Percentiles rank a stretch among this genome's conserved stretches.
Evolutionary conservation across 2,797 vertebrate species (phyloP).

Genomic region (Pangasius sanitwongsei): DNA sequence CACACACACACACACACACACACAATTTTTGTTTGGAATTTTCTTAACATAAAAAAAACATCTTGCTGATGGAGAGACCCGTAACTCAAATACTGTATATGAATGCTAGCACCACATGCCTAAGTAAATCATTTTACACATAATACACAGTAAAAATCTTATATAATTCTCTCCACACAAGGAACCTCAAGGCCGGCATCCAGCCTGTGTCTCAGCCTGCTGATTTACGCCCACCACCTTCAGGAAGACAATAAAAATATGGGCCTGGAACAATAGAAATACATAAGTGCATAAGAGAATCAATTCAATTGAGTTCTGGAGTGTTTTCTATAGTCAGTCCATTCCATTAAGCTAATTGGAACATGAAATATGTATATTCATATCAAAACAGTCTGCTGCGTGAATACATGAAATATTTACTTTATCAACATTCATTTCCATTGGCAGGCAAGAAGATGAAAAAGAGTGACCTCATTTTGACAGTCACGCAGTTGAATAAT

Average conservation of each 20-base stretch:
- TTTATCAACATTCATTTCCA: conserved; percentile 40
- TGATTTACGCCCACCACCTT: conserved; percentile 29
- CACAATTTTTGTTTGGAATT: not conserved
- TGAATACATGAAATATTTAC: conserved; percentile 52
- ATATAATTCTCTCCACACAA: conserved; percentile 3
- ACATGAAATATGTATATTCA: conserved; percentile 50
- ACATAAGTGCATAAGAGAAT: conserved; percentile 25
- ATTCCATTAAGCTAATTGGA: conserved; percentile 53
- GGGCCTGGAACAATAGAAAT: conserved; percentile 24
- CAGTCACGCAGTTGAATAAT: conserved; percentile 61
- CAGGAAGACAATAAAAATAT: conserved; percentile 28
- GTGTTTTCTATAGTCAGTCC: conserved; percentile 37
- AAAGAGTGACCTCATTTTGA: conserved; percentile 54
- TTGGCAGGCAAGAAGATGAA: conserved; percentile 38
- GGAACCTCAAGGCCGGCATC: conserved; percentile 29
- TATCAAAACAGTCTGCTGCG: conserved; percentile 45
- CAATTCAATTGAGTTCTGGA: conserved; percentile 33
- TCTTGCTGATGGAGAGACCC: not conserved
- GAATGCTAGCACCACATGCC: not conserved
- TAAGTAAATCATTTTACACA: conserved; percentile 22
- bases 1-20: not conserved
- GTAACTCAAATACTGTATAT: not conserved
- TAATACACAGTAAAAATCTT: conserved; percentile 13
- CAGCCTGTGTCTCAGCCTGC: conserved; percentile 22
- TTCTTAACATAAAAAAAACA: not conserved